Evolutionary conservation across 1,140 invertebrate species (phyloP).

Genomic region (Oryctes rhinoceros): DNA sequence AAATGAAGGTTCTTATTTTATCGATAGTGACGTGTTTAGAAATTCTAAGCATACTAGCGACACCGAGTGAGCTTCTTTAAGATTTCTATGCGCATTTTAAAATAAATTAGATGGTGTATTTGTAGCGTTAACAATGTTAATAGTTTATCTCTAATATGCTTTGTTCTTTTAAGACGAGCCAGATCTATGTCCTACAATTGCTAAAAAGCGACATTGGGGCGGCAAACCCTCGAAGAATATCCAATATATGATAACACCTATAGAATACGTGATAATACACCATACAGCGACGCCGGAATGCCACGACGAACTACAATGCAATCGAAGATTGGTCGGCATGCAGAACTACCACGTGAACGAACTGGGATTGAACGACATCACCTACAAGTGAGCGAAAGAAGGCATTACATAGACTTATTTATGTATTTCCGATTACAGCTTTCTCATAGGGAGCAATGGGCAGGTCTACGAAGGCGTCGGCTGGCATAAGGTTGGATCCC

Average conservation of each 20-base stretch:
- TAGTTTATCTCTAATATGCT: too few relatives aligned
- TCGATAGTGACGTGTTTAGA: too few relatives aligned
- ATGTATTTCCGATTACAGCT: slow-evolving; percentile 64
- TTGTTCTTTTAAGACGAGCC: too few relatives aligned
- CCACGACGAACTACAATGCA: slow-evolving; percentile 63
- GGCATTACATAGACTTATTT: neutral
- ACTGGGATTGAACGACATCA: slow-evolving; percentile 68
- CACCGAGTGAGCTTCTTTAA: too few relatives aligned
- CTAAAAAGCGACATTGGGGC: slow-evolving; percentile 56
- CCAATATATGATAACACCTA: slow-evolving; percentile 66
- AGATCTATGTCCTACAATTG: slow-evolving; percentile 52
- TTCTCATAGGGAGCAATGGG: slow-evolving; percentile 78
- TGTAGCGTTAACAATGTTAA: too few relatives aligned
- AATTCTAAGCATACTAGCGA: too few relatives aligned
- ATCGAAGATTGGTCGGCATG: slow-evolving; percentile 62
- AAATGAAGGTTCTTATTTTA: too few relatives aligned
- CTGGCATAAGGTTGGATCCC: slow-evolving; percentile 66
- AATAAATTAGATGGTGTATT: too few relatives aligned
- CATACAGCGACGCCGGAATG: slow-evolving; percentile 73
- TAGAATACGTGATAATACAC: slow-evolving; percentile 72
- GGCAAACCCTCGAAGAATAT: slow-evolving; percentile 62
- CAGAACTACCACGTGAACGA: slow-evolving; percentile 69
- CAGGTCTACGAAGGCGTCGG: slow-evolving; percentile 72
- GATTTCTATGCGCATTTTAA: too few relatives aligned
- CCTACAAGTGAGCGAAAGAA: slow-evolving; percentile 65